A percentile compares a stretch with the other conserved stretches of the same genome.
Conservation (phyloP, 2,888 invertebrate genomes). For the Idaea straminata region DNA sequence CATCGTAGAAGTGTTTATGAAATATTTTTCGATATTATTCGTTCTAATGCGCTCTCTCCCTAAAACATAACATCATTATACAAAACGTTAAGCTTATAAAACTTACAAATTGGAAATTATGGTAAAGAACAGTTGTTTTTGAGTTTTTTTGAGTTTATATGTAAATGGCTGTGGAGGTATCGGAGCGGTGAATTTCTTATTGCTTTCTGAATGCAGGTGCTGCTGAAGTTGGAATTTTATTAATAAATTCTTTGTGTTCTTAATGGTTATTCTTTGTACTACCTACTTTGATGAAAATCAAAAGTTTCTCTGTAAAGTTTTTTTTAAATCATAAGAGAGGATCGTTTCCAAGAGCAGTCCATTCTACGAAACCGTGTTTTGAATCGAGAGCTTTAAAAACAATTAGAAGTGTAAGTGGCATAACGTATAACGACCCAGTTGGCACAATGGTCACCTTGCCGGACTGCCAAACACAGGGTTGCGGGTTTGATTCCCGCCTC, state of each 20-base stretch:
- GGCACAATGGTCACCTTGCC: no score
- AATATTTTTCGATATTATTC: neutral
- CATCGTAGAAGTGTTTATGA: neutral
- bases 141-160: constrained; percentile 26
- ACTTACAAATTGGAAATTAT: constrained; percentile 17
- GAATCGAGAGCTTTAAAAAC: no score
- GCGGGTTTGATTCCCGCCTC: no score
- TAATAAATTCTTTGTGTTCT: neutral
- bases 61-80: constrained; percentile 2
- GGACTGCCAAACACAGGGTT: no score
- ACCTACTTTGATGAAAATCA: neutral
- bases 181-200: constrained; percentile 10
- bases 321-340: no score
- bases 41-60: neutral
- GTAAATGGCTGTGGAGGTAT: constrained; percentile 19
- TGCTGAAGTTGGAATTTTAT: neutral
- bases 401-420: no score
- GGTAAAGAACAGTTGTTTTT: constrained; percentile 18
- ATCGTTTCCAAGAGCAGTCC: no score
- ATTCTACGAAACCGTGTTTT: no score
- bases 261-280: neutral
- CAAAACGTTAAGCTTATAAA: constrained; percentile 7
- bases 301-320: neutral
- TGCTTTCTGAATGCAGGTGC: constrained; percentile 8
- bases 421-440: no score